Conservation (phyloP, 2,797 vertebrate species). For the Agapornis canus region DNA sequence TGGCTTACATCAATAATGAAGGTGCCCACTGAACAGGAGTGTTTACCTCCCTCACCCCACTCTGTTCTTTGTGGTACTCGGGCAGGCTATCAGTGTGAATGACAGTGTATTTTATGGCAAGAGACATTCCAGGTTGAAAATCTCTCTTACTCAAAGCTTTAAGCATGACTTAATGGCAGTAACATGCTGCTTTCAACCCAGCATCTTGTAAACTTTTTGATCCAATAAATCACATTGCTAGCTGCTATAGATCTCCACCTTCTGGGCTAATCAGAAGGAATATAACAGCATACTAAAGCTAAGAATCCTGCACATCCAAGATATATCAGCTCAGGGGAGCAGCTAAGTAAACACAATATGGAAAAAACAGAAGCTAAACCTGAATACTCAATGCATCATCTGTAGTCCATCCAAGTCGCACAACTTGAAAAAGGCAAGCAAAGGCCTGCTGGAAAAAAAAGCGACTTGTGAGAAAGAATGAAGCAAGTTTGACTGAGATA, state of each 20-base stretch:
- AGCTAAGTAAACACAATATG: not conserved
- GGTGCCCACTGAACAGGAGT: not conserved
- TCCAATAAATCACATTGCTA: not conserved
- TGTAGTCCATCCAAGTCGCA: rapidly evolving
- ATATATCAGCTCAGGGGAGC: not conserved
- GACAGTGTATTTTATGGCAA: not conserved
- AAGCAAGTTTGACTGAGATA: not conserved
- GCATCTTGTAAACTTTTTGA: not conserved
- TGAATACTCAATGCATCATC: not conserved
- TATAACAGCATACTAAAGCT: not conserved
- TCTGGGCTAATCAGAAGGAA: not conserved
- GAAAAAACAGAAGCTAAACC: not conserved
- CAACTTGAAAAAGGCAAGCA: not conserved
- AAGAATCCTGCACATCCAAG: not conserved
- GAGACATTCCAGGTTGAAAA: not conserved
- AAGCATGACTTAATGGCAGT: not conserved
- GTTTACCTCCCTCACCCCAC: not conserved
- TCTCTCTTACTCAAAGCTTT: not conserved
- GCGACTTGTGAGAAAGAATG: not conserved
- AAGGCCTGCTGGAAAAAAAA: not conserved
- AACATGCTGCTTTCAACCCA: not conserved
- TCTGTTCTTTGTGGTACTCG: not conserved
- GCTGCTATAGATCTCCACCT: not conserved
- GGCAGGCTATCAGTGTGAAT: not conserved
- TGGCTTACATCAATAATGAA: not conserved